Conservation (phyloP, 2,888 invertebrate genomes). For the Ophion ventricosus region DNA sequence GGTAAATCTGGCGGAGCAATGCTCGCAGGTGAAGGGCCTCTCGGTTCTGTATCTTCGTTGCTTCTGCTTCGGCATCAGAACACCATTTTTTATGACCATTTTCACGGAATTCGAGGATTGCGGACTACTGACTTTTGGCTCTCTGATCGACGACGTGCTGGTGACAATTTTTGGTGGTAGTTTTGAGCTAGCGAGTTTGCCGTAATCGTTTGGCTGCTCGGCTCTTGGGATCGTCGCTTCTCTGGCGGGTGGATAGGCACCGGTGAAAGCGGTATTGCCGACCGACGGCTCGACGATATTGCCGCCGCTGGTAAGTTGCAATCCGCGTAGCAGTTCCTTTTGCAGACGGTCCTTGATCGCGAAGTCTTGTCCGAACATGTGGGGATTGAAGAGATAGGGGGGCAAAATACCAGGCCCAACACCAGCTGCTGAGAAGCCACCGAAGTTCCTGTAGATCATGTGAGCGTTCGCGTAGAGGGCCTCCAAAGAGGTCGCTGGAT, state of each 20-base stretch:
- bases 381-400: constrained; percentile 87
- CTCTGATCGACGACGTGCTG: constrained; percentile 68
- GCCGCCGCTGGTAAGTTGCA: constrained; percentile 89
- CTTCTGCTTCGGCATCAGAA: constrained; percentile 95
- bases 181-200: constrained; percentile 69
- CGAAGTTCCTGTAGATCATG: constrained; percentile 79
- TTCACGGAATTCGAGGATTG: constrained; percentile 88
- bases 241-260: constrained; percentile 67
- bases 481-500: constrained; percentile 75
- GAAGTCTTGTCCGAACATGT: constrained; percentile 87
- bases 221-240: constrained; percentile 63
- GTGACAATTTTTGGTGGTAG: constrained; percentile 53
- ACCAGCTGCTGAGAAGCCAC: constrained; percentile 82
- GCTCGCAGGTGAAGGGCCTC: constrained; percentile 94
- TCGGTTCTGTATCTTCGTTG: constrained; percentile 95
- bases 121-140: constrained; percentile 69
- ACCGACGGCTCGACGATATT: constrained; percentile 84
- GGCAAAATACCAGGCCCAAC: constrained; percentile 85
- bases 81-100: constrained; percentile 95
- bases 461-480: constrained; percentile 78
- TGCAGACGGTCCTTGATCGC: constrained; percentile 87
- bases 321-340: constrained; percentile 87
- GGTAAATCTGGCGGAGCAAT: constrained; percentile 95
- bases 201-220: constrained; percentile 70
- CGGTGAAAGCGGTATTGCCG: constrained; percentile 68